Evolutionary conservation across 2,113 vertebrate genomes (phyloP), one percentile per base, ranked within the genome.

Genomic region (Catharus bicknelli): DNA sequence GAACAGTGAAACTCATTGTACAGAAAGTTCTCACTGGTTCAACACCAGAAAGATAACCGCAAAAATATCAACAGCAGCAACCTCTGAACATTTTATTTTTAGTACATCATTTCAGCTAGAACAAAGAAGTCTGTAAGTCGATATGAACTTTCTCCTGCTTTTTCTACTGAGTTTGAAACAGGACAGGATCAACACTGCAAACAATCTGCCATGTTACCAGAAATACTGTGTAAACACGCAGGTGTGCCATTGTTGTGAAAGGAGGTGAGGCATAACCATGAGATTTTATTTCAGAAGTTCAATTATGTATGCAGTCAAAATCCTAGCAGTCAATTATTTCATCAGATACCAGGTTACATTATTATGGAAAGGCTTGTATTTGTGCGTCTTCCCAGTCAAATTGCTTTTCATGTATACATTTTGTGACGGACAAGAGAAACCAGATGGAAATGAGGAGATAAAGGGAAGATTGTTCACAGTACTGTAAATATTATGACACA

Each of bases 221-320:
- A 96, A 94, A 90, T 57, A 72, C 5, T 63, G 51, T 36, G 32
- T 64, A 73, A 68, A 73, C 77, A 54, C 42, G 18, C 45, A 93
- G 19, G 23, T 69, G 51, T 72, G 32, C 0, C 18, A 59, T 63
- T 54, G n/a, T 30, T 88, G 26, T 62, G 45, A 61, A 88, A 43
- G 36, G 23, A 94, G 16, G 54, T 92, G 62, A 72, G 26, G 76
- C 67, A 79, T 53, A 91, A 74, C 21, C 7, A 34, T 25, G 74
- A 88, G 13, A 79, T 78, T 94, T 69, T 53, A 68, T 86, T 88
- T 89, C 51, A 91, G 73, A 83, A 94, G 61, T 75, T 95, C 57
- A 82, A 7, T 72, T 74, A 85, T n/a, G 32, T 43, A 15, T 53
- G 45, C 53, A 5, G 80, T 70, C 59, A 93, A 90, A 94, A 63